Evolutionary conservation across 2,888 invertebrate genomes (phyloP).

Genomic region (Chalcosyrphus nemorum): DNA sequence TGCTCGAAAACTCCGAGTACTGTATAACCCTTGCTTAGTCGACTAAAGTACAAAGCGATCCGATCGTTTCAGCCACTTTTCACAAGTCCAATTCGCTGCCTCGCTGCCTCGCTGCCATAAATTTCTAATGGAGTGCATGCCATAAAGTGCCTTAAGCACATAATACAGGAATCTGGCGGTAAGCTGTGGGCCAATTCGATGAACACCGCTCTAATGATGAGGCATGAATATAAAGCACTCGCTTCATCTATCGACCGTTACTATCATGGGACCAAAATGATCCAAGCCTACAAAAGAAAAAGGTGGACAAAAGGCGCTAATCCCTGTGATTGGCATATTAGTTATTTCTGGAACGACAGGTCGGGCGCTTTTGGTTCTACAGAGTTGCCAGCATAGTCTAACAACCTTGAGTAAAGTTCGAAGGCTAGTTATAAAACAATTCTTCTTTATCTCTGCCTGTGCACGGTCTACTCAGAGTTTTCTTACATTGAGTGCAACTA

Average conservation of each 20-base stretch:
- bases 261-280: not conserved
- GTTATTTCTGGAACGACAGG: not conserved
- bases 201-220: no score
- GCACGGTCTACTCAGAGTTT: no score
- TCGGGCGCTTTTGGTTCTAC: not conserved
- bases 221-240: no score
- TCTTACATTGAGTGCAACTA: no score
- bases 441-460: conserved; percentile 36
- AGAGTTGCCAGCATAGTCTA: conserved; percentile 29
- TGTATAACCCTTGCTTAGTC: not conserved
- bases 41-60: not conserved
- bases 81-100: not conserved
- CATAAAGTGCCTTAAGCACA: not conserved
- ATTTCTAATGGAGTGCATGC: not conserved
- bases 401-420: conserved; percentile 31
- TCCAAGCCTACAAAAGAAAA: not conserved
- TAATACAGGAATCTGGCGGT: no score
- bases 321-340: not conserved
- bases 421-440: conserved; percentile 25
- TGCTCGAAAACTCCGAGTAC: not conserved
- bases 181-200: no score
- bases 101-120: not conserved
- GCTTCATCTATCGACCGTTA: no score
- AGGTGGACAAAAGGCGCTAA: not conserved
- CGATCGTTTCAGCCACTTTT: not conserved